Percentiles rank a stretch among this genome's conserved stretches.
These are phyloP conservation scores for Aphidius ervi DNA, from an alignment of 1,140 invertebrate species.

Conservation along the genomic window DNA sequence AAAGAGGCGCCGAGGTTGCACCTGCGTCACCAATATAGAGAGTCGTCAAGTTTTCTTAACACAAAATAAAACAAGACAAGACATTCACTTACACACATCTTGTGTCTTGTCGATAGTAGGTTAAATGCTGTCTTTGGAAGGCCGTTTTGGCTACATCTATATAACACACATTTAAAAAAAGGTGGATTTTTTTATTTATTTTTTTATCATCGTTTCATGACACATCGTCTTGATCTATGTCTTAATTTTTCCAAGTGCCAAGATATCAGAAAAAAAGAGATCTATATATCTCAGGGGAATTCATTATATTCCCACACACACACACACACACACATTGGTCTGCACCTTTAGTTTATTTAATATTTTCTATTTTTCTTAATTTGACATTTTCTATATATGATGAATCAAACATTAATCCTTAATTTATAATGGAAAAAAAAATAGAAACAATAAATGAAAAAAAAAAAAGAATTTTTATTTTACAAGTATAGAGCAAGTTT, in stretches of 20 bases:
- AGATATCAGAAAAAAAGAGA: not conserved
- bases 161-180: not conserved
- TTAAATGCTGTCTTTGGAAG: slow-evolving; percentile 30
- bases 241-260: slow-evolving; percentile 30
- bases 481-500: too few species aligned
- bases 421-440: too few species aligned
- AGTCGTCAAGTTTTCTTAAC: not conserved
- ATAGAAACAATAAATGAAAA: too few species aligned
- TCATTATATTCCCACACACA: slow-evolving; percentile 19
- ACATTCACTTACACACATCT: not conserved
- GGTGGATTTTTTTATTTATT: slow-evolving; percentile 13
- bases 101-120: slow-evolving; percentile 26
- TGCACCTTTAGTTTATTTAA: too few species aligned
- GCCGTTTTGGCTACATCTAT: slow-evolving; percentile 25
- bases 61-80: not conserved
- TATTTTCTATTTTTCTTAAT: too few species aligned
- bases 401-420: too few species aligned
- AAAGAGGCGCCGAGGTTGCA: slow-evolving; percentile 3
- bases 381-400: too few species aligned
- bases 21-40: slow-evolving; percentile 5
- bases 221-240: slow-evolving; percentile 29
- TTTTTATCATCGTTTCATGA: slow-evolving; percentile 14
- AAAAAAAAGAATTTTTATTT: too few species aligned
- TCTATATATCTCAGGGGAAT: slow-evolving; percentile 18
- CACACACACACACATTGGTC: not conserved